Evolutionary conservation across 1,140 invertebrate species (phyloP).

Genomic region (Drosophila nigromelanica): DNA sequence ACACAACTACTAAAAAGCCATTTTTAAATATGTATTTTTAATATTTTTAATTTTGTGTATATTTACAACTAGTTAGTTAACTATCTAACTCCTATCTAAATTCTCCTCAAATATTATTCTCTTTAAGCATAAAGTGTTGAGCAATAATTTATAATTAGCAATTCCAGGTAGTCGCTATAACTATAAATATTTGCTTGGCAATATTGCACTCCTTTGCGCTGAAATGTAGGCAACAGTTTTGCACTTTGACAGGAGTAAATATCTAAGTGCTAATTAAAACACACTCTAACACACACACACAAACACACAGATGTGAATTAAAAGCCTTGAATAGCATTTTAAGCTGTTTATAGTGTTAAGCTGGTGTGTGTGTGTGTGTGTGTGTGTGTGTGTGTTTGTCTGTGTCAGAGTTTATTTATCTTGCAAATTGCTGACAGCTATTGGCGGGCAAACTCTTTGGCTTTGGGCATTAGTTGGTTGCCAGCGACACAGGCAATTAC

Average conservation of each 20-base stretch:
- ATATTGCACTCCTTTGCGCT: background rate
- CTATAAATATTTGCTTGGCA: too few relatives aligned
- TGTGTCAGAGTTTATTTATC: slow-evolving; percentile 33
- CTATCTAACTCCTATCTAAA: too few relatives aligned
- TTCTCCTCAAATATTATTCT: too few relatives aligned
- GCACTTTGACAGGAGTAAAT: slow-evolving; percentile 5
- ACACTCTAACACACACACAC: background rate
- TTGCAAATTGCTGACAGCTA: slow-evolving; percentile 58
- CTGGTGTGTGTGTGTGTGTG: slow-evolving; percentile 9
- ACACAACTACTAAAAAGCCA: too few relatives aligned
- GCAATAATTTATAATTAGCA: too few relatives aligned
- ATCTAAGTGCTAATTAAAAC: slow-evolving; percentile 49
- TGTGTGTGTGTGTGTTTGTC: slow-evolving; percentile 12
- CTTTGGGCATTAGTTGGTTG: slow-evolving; percentile 10
- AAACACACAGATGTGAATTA: slow-evolving; percentile 3
- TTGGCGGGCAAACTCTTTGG: slow-evolving; percentile 19
- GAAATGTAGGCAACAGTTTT: slow-evolving; percentile 23
- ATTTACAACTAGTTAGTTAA: too few relatives aligned
- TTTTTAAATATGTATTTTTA: too few relatives aligned
- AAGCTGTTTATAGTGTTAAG: slow-evolving; percentile 74
- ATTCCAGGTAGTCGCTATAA: too few relatives aligned
- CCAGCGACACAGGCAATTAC: slow-evolving; percentile 39
- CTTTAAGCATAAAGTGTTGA: too few relatives aligned
- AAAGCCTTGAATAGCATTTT: slow-evolving; percentile 38
- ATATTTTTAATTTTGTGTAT: too few relatives aligned